These are phyloP conservation scores for Prionace glauca DNA, from an alignment of 2,797 vertebrate species.

Conservation along the genomic window DNA sequence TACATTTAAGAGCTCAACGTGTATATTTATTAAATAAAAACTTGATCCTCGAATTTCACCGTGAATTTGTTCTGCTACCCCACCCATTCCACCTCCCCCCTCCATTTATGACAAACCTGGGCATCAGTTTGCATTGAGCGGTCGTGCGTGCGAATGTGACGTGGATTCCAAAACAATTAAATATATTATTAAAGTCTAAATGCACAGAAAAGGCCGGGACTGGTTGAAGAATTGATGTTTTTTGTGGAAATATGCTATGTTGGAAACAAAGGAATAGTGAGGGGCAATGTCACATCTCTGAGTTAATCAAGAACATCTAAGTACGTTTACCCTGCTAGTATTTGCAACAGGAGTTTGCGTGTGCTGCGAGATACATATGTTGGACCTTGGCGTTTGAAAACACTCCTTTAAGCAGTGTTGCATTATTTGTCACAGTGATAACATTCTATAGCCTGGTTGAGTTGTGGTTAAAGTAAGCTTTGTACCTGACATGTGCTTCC, in stretches of 20 bases:
- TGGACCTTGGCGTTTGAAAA: not conserved
- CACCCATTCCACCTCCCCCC: too few relatives aligned
- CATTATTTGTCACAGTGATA: slow-evolving; percentile 2
- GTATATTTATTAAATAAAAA: not conserved
- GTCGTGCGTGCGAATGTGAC: not conserved
- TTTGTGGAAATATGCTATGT: not conserved
- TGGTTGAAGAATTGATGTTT: not conserved
- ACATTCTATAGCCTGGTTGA: not conserved
- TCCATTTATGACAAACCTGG: not conserved
- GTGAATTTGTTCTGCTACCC: not conserved
- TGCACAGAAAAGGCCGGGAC: not conserved
- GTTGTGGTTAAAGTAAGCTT: not conserved
- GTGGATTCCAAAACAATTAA: not conserved
- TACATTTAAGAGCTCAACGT: not conserved
- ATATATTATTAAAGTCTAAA: not conserved
- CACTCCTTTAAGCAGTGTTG: not conserved
- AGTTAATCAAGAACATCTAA: not conserved
- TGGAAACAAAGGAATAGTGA: not conserved
- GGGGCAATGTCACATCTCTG: not conserved
- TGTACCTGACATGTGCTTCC: not conserved
- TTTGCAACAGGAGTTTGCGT: not conserved
- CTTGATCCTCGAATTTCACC: not conserved
- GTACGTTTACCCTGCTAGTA: not conserved
- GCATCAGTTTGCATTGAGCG: too few relatives aligned
- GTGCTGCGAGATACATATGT: not conserved